Conservation (phyloP, 2,113 vertebrate genomes). For the Leuciscus idus region DNA sequence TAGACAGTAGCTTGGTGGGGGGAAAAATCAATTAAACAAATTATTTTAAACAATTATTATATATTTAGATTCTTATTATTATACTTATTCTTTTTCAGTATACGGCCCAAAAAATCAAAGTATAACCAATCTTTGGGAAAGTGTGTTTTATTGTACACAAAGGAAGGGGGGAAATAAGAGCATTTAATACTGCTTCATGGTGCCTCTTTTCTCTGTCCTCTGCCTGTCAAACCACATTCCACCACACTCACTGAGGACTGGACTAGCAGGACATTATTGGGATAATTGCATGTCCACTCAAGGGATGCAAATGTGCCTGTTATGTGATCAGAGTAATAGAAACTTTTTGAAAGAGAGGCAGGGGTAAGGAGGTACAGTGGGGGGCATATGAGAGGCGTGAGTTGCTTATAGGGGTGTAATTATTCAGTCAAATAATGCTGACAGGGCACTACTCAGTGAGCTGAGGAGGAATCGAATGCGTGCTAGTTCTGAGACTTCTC, state of each 20-base stretch:
- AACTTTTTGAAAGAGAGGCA: constrained; percentile 48
- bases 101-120: neutral
- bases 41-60: too few species aligned
- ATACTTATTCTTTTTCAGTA: too few species aligned
- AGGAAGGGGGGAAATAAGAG: neutral
- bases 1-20: too few species aligned
- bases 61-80: too few species aligned
- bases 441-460: neutral
- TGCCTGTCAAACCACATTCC: constrained; percentile 36
- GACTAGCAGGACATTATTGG: constrained; percentile 61
- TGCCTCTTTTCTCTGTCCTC: neutral
- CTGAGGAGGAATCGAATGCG: neutral
- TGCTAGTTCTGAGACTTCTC: neutral
- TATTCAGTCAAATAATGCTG: constrained; percentile 35
- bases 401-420: constrained; percentile 26
- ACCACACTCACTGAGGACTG: constrained; percentile 16
- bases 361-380: neutral
- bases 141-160: neutral
- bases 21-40: too few species aligned
- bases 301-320: constrained; percentile 73
- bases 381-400: neutral
- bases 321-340: constrained; percentile 73
- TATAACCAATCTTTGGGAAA: neutral
- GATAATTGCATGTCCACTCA: constrained; percentile 78
- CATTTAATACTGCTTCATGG: neutral